phyloP scores from a whole-genome alignment of 2,888 invertebrate genomes.

The Drosophila birchii region DNA sequence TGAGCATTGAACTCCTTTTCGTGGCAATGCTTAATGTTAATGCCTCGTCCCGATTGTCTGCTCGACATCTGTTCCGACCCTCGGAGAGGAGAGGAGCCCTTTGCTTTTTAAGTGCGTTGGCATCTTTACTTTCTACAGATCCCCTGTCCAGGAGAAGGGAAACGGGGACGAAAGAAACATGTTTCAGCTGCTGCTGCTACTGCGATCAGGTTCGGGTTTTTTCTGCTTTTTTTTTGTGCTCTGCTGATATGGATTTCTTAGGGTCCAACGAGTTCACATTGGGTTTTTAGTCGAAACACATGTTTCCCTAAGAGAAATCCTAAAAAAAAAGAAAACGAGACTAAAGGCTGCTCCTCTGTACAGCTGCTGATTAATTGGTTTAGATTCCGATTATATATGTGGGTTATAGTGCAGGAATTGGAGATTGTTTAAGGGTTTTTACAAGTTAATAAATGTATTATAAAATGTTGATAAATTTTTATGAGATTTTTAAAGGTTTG shows the following conservation, averaged over 20 bases:
- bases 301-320: constrained; percentile 54
- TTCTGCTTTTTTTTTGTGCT: not conserved
- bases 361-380: constrained; percentile 71
- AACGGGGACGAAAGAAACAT: constrained; percentile 58
- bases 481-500: too few species aligned
- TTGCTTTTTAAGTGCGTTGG: constrained; percentile 66
- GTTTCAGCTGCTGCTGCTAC: constrained; percentile 71
- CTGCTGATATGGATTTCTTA: constrained; percentile 40
- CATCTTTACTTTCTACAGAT: constrained; percentile 71
- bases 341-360: not conserved
- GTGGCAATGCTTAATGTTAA: constrained; percentile 61
- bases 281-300: constrained; percentile 65
- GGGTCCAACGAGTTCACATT: constrained; percentile 52
- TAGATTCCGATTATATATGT: constrained; percentile 55
- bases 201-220: constrained; percentile 64
- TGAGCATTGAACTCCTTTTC: constrained; percentile 59
- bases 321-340: constrained; percentile 2
- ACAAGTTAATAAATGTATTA: too few species aligned
- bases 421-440: not conserved
- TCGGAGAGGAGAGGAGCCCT: constrained; percentile 47
- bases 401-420: constrained; percentile 25
- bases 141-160: constrained; percentile 32
- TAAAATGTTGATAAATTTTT: too few species aligned
- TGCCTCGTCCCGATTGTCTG: constrained; percentile 65
- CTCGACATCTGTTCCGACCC: constrained; percentile 75